phyloP scores from a whole-genome alignment of 2,888 invertebrate species.

The Lasioglossum villosulum region DNA sequence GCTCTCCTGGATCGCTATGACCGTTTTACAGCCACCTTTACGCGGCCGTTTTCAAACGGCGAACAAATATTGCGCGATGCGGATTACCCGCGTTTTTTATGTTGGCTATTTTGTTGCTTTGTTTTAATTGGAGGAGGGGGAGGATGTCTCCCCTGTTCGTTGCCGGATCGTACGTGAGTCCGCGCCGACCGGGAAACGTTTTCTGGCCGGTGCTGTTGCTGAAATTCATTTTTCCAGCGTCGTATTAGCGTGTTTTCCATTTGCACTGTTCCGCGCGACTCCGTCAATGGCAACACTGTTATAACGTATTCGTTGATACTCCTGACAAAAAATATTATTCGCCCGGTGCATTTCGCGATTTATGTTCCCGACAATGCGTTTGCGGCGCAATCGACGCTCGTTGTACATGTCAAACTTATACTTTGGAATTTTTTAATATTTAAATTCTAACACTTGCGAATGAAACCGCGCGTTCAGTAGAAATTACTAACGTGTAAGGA shows the following conservation, averaged over 20 bases:
- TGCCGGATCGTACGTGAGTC: not conserved
- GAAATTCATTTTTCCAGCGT: slow-evolving; percentile 1
- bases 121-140: not conserved
- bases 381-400: not conserved
- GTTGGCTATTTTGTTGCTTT: slow-evolving; percentile 8
- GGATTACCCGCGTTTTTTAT: not conserved
- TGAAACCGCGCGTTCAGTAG: not conserved
- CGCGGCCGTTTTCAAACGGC: not conserved
- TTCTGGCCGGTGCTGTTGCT: not conserved
- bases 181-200: not conserved
- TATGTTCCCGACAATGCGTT: not conserved
- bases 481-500: too few relatives aligned
- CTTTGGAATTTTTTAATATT: too few relatives aligned
- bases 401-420: not conserved
- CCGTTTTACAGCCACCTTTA: slow-evolving; percentile 14
- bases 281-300: not conserved
- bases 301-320: not conserved
- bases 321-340: not conserved
- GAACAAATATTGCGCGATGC: slow-evolving; percentile 9
- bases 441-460: not conserved
- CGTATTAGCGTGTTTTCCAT: not conserved
- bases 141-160: not conserved
- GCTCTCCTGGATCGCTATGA: not conserved
- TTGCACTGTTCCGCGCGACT: not conserved
- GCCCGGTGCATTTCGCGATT: not conserved